Base-by-base conservation (phyloP, 2,888 invertebrate species). In the Callyntrura sp. region DNA sequence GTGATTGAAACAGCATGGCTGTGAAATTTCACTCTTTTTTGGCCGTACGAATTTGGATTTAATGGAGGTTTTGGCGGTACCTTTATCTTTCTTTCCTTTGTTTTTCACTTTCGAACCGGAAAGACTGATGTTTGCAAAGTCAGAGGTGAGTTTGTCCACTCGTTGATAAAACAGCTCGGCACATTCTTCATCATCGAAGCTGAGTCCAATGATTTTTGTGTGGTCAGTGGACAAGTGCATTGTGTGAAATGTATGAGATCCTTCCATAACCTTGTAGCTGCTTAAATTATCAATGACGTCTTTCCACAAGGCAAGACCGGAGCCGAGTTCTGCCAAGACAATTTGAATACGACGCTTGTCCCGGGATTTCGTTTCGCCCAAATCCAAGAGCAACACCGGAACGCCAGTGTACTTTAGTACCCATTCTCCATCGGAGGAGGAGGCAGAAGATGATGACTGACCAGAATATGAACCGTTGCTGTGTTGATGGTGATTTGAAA, bases 1-100 rank as follows among this genome's bases (percentile, higher is more conserved):
- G 94, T 98, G 97, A 93, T 97, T 97, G 94, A 98, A 98, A 94
- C 97, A 97, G 94, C 97, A 97, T 0, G 98, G 98, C 94, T 96
- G 96, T 73, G 97, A 97, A 93, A 98, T 98, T 94, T 97, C 97
- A 90, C 96, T 96, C 94, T 98, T 98, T 78, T 96, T 96, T 23
- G 97, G 97, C 90, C 76, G 90, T 3, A 93, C 90, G 83, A 88
- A 92, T 85, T 93, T 93, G 14, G 88, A 55, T 14, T 86, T 90
- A 12, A 65, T 84, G 20, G 90, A 60, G 17, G 84, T 23, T 57
- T 82, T 35, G 17, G 62, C 12, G 8, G 28, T 48, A 8, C 25
- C 20, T 20, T 92, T 91, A 20, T 93, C 94, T 91, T 94, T 94
- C 28, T 91, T 91, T n/a, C 48, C 20, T 92, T 94, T 94, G 23